Evolutionary conservation across 2,113 vertebrate species (phyloP).

Genomic region (Pedionomus torquatus): DNA sequence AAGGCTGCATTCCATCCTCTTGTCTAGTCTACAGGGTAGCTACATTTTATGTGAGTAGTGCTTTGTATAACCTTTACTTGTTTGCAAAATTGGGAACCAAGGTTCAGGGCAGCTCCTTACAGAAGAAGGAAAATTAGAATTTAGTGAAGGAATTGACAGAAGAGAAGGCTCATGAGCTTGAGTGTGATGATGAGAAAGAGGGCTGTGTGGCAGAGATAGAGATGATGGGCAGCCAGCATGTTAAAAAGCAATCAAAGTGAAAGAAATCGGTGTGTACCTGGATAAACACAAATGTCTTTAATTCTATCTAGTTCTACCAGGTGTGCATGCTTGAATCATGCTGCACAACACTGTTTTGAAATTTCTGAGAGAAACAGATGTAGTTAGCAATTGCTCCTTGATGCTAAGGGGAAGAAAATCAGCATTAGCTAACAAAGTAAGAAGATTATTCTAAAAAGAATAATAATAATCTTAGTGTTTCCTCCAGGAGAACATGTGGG

Average conservation of each 20-base stretch:
- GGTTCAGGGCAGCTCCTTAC: neutral
- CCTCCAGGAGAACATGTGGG: neutral
- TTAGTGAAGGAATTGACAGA: neutral
- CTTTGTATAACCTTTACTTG: neutral
- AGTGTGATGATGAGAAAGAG: neutral
- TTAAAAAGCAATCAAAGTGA: neutral
- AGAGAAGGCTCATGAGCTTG: neutral
- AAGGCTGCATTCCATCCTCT: neutral
- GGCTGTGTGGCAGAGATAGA: neutral
- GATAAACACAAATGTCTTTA: neutral
- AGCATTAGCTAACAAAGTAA: neutral
- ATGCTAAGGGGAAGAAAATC: neutral
- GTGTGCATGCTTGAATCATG: neutral
- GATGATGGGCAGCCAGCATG: neutral
- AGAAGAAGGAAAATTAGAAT: neutral
- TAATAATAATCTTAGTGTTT: neutral
- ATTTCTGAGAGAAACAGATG: neutral
- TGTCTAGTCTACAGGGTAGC: neutral
- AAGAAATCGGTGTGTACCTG: neutral
- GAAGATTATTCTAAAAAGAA: neutral
- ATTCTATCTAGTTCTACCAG: neutral
- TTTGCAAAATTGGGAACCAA: neutral
- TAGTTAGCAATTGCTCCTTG: neutral
- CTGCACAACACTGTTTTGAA: neutral
- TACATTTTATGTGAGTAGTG: neutral